phyloP scores from a whole-genome alignment of 2,113 vertebrate genomes.

The Calypte anna region DNA sequence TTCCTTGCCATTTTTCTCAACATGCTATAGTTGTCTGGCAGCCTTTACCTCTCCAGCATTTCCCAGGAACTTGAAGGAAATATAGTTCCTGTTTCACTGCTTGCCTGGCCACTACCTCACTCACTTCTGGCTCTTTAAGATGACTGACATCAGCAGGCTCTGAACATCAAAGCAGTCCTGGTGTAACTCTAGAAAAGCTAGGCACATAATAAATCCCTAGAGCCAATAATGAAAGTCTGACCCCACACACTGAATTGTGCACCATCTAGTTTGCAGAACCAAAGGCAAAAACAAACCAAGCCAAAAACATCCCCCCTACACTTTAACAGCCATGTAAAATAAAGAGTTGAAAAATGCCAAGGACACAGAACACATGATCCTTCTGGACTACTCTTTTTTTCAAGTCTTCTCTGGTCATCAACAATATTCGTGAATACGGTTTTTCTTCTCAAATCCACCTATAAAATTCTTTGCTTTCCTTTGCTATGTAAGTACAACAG shows the following conservation, averaged over 20 bases:
- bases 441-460: background rate
- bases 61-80: background rate
- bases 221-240: background rate
- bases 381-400: background rate
- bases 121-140: background rate
- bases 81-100: background rate
- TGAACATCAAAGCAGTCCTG: background rate
- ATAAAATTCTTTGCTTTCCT: background rate
- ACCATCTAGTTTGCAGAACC: background rate
- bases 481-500: background rate
- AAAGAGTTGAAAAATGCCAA: background rate
- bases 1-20: background rate
- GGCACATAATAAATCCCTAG: background rate
- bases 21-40: background rate
- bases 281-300: background rate
- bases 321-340: background rate
- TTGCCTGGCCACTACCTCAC: background rate
- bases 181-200: background rate
- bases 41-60: background rate
- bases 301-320: background rate
- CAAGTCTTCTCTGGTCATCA: background rate
- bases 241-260: background rate
- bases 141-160: background rate
- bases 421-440: background rate
- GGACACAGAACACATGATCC: background rate